A percentile compares a stretch with the other conserved stretches of the same genome.
Evolutionary conservation across 2,113 vertebrate species (phyloP).

Genomic region (Varanus komodoensis): DNA sequence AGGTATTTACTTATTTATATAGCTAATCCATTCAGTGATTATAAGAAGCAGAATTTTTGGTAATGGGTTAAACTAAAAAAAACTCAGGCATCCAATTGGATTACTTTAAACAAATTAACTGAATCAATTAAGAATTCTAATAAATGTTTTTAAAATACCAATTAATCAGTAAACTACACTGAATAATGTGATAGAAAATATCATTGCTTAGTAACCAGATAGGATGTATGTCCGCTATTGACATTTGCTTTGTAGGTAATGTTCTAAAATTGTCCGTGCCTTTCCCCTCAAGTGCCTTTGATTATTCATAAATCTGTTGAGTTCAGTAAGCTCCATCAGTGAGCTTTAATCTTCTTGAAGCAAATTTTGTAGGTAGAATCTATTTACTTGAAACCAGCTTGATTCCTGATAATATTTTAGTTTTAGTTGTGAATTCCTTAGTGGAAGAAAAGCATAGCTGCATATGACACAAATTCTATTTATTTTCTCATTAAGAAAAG

Average conservation of each 20-base stretch:
- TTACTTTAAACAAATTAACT: slow-evolving; percentile 50
- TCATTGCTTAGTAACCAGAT: slow-evolving; percentile 61
- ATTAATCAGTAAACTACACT: slow-evolving; percentile 70
- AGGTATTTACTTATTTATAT: slow-evolving; percentile 8
- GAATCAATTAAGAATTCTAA: slow-evolving; percentile 67
- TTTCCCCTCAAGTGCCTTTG: slow-evolving; percentile 76
- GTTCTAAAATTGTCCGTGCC: slow-evolving; percentile 71
- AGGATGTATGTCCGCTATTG: slow-evolving; percentile 55
- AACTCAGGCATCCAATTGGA: slow-evolving; percentile 13
- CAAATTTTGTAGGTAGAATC: slow-evolving; percentile 71
- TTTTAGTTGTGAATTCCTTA: slow-evolving; percentile 77
- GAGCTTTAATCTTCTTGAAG: slow-evolving; percentile 83
- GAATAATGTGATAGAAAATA: slow-evolving; percentile 64
- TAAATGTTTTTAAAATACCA: slow-evolving; percentile 69
- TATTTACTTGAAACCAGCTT: slow-evolving; percentile 80
- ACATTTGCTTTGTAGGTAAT: slow-evolving; percentile 66
- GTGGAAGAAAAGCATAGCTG: slow-evolving; percentile 84
- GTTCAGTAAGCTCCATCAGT: slow-evolving; percentile 78
- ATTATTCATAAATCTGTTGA: slow-evolving; percentile 85
- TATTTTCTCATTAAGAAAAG: slow-evolving; percentile 85
- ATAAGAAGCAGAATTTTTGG: slow-evolving; percentile 23
- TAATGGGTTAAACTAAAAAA: slow-evolving; percentile 32
- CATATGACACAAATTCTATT: slow-evolving; percentile 79
- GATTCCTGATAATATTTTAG: slow-evolving; percentile 80
- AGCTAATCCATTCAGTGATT: slow-evolving; percentile 1